Base-by-base conservation (phyloP, 2,113 vertebrate species). In the Scomber colias region DNA sequence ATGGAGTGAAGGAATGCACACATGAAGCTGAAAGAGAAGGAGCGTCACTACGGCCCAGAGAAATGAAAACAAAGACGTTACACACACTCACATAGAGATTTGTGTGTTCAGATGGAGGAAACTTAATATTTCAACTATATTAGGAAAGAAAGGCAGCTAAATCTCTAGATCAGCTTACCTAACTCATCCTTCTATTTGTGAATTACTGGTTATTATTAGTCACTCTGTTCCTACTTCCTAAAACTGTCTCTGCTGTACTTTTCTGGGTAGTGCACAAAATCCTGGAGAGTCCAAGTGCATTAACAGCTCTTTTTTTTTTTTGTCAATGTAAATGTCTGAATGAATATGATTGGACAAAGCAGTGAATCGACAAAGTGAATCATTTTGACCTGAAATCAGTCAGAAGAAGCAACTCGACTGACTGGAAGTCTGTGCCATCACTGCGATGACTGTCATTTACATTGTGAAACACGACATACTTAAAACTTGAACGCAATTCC, bases 1-100 rank as follows among this genome's bases (percentile, higher is more conserved):
- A 82, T 64, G 72, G 62, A 77, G 78, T 57, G 27, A 16, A 87
- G 77, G 72, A 83, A 87, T 87, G 72, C 45, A 71, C 27, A 9
- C 24, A 71, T 56, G 48, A 49, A 54, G 46, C 1, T n/a, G 62
- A 46, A 53, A 11, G 65, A 63, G 9, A 40, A 40, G 35, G 35
- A 40, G 35, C 35, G 9, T 60, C 15, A 14, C 55, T 72, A 11
- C 27, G 30, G 10, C 48, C 24, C 10, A n/a, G 27, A 55, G 46
- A 24, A 66, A 11, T 19, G 14, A 53, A 62, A 67, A 59, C 61
- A 80, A 54, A 59, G 70, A n/a, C 15, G 15, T 40, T 30, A 40
- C 35, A 40, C 60, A 45, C 45, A 21, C 8, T 45, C 45, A 44
- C 46, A 60, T 31, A 61, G 17, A 56, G 27, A 15, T 53, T 27